Base-by-base conservation (phyloP, 2,888 invertebrate genomes). In the Lacanobia wlatinum region DNA sequence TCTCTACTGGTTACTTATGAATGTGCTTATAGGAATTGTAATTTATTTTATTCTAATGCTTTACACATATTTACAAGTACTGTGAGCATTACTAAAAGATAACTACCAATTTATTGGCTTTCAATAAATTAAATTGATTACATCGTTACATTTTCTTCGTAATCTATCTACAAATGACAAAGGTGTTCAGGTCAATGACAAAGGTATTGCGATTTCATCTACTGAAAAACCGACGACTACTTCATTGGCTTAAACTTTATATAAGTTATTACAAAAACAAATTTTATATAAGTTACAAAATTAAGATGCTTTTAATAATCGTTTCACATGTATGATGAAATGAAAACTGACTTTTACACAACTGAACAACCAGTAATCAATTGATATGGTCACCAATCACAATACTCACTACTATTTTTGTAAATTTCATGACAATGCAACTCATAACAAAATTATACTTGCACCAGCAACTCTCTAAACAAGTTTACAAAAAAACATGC, bases 401-500 rank as follows among this genome's bases (percentile, higher is more conserved):
- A 34, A 34, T n/a, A 28, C 2, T 38, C 16, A 48, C 7, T 18
- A 48, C 7, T 8, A 18, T 18, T 18, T 48, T 18, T 8, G 0
- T 48, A 48, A 4, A 14, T 46, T 46, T 2, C 10, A 10, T 10
- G 5, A 16, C 12, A 46, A 6, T 38, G 16, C 21, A 40, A 55
- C 23, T 28, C 50, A 21, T 21, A 53, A 60, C 18, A 34, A 50
- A 64, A 72, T 46, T 23, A 72, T 21, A 52, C 28, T 38, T 58
- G 61, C 23, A 21, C 10, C 3, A 58, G 43, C 3, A 58, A 38
- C 18, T 50, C n/a, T 46, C 12, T 67, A 62, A 80, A 61, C 52
- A 62, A 65, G 14, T 55, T 68, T 34, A 52, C 34, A 63, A 69
- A 63, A 69, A 56, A 72, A 78, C 56, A 0, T 56, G 21, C 58